Base-by-base conservation (phyloP, 2,888 invertebrate species). In the Drosophila eohydei region DNA sequence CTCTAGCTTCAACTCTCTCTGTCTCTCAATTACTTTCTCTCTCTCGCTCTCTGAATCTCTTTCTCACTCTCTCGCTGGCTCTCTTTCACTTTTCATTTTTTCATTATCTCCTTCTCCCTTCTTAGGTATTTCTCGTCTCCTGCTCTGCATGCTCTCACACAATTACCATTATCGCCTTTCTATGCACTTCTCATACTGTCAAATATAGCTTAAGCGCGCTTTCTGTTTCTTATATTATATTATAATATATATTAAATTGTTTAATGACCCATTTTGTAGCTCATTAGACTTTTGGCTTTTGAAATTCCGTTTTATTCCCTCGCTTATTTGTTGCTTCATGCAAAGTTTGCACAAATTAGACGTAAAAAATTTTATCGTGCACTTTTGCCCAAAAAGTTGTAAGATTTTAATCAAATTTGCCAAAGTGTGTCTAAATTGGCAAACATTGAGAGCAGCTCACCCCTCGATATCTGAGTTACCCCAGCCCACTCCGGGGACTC, bases 391-490 rank as follows among this genome's bases (percentile, higher is more conserved):
- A 32, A 44, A 59, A 76, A 77, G 61, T 72, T 73, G 68, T 46
- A 63, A 83, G 74, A 88, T 87, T 86, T 88, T 86, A 86, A 88
- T 88, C 85, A 86, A 86, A 88, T 86, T 88, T 88, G 88, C 74
- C 82, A 84, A 86, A 86, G 81, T 88, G 89, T 85, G 81, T 88
- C 83, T 81, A 88, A 85, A 85, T 88, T 85, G 84, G 84, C 87
- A 86, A 71, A 67, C 69, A 70, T 73, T 50, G 70, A 64, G 62
- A 43, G 43, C n/a, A 54, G 67, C 46, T 14, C 63, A 40, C 58
- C 61, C 68, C 48, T 21, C 44, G 52, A 74, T 67, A 50, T 52
- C 43, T 21, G 36, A 41, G 46, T 54, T 50, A 50, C 52, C 38
- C 38, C 52, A 12, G 1, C 38, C 7, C 30, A 11, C 40, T 21